These are phyloP conservation scores for Hydrotaea diabolus DNA, from an alignment of 2,888 invertebrate species.

Conservation along the genomic window DNA sequence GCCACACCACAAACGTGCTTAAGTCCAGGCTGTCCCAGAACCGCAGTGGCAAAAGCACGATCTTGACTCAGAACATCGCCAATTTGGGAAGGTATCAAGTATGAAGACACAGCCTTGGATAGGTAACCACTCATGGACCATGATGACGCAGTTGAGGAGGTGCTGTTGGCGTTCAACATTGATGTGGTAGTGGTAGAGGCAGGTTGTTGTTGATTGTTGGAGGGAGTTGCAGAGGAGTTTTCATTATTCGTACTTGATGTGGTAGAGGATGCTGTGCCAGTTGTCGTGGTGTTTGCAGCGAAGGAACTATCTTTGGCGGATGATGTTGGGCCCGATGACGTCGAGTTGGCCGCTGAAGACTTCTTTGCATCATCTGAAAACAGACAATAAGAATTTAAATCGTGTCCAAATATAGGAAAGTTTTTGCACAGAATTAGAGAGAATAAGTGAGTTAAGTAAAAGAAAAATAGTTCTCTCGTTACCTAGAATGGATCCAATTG, in stretches of 20 bases:
- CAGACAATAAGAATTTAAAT: too few relatives aligned
- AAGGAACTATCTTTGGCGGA: background rate
- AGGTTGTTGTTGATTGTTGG: constrained; percentile 12
- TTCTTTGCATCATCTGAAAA: constrained; percentile 69
- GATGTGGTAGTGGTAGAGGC: background rate
- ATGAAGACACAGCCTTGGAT: constrained; percentile 79
- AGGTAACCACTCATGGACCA: constrained; percentile 78
- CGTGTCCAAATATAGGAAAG: too few relatives aligned
- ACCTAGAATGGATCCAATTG: too few relatives aligned
- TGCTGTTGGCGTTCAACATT: constrained; percentile 5
- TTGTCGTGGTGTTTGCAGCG: background rate
- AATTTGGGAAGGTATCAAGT: constrained; percentile 79
- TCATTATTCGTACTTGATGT: constrained; percentile 12
- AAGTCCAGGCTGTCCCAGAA: constrained; percentile 78
- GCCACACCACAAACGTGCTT: constrained; percentile 79
- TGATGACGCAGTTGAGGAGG: constrained; percentile 54
- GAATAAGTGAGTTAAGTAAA: too few relatives aligned
- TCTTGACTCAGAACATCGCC: constrained; percentile 80
- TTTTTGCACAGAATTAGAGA: too few relatives aligned
- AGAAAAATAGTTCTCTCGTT: too few relatives aligned
- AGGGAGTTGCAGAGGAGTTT: constrained; percentile 10
- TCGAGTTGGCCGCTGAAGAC: constrained; percentile 23
- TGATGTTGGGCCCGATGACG: constrained; percentile 34
- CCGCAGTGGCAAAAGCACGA: constrained; percentile 80
- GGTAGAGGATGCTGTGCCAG: constrained; percentile 30